Percentiles rank a stretch among this genome's conserved stretches.
Evolutionary conservation across 2,888 invertebrate species (phyloP).

Genomic region (Habrosyne pyritoides): DNA sequence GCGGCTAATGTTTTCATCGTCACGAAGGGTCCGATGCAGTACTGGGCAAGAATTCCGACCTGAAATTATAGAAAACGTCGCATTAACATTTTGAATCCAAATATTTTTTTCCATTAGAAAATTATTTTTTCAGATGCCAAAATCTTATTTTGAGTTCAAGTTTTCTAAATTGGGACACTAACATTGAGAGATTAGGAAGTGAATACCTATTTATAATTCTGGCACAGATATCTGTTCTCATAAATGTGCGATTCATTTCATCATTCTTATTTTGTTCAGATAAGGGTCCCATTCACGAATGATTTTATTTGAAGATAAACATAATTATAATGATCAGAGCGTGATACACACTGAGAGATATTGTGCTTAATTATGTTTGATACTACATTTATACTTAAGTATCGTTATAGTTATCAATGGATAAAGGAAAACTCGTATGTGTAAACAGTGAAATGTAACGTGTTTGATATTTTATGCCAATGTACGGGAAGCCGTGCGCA

Average conservation of each 20-base stretch:
- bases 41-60: slow-evolving; percentile 85
- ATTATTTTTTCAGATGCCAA: no score
- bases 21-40: slow-evolving; percentile 84
- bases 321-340: neutral
- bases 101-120: neutral
- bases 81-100: neutral
- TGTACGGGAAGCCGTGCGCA: slow-evolving; percentile 31
- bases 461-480: slow-evolving; percentile 29
- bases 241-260: slow-evolving; percentile 2
- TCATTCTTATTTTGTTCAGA: slow-evolving; percentile 8
- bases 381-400: neutral
- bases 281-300: neutral
- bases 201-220: neutral
- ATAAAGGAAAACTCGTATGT: slow-evolving; percentile 7
- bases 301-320: neutral
- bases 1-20: slow-evolving; percentile 80
- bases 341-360: neutral
- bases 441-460: slow-evolving; percentile 22
- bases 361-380: neutral
- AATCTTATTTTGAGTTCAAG: no score
- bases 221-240: neutral
- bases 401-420: neutral
- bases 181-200: neutral
- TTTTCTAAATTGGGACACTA: no score
- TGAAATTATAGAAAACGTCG: slow-evolving; percentile 53